A percentile compares a stretch with the other conserved stretches of the same genome.
Conservation (phyloP, 2,113 vertebrate species). For the Brachypteracias leptosomus region DNA sequence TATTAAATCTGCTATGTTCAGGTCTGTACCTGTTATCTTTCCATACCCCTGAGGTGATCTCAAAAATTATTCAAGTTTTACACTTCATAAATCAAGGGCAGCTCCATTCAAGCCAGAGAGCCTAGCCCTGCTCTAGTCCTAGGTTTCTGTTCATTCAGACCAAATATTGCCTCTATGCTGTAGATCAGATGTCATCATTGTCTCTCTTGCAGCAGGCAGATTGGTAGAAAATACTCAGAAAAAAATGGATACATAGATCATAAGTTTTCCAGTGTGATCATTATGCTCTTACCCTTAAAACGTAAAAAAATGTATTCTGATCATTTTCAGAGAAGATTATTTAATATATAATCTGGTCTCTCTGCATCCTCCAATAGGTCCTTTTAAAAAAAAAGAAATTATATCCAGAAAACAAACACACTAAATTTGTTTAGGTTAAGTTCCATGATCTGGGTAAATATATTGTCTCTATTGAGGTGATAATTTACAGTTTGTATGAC, state of each 20-base stretch:
- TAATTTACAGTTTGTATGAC: neutral
- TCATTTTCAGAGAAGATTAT: neutral
- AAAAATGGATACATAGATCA: accelerated
- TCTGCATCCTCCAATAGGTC: neutral
- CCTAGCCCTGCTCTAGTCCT: neutral
- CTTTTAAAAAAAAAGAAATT: neutral
- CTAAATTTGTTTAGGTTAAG: neutral
- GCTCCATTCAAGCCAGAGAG: neutral
- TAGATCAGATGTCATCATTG: neutral
- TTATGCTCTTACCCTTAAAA: neutral
- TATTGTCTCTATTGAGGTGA: neutral
- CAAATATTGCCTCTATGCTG: neutral
- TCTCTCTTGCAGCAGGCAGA: neutral
- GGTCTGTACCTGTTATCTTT: neutral
- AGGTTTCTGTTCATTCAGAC: neutral
- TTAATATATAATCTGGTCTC: neutral
- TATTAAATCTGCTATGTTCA: neutral
- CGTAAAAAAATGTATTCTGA: neutral
- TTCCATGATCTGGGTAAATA: neutral
- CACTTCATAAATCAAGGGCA: neutral
- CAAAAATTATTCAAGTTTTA: neutral
- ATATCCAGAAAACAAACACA: neutral
- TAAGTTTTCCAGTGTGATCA: neutral
- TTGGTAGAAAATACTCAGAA: neutral
- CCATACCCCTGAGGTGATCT: neutral